Base-by-base conservation (phyloP, 2,888 invertebrate genomes). In the Mythimna lalbum region DNA sequence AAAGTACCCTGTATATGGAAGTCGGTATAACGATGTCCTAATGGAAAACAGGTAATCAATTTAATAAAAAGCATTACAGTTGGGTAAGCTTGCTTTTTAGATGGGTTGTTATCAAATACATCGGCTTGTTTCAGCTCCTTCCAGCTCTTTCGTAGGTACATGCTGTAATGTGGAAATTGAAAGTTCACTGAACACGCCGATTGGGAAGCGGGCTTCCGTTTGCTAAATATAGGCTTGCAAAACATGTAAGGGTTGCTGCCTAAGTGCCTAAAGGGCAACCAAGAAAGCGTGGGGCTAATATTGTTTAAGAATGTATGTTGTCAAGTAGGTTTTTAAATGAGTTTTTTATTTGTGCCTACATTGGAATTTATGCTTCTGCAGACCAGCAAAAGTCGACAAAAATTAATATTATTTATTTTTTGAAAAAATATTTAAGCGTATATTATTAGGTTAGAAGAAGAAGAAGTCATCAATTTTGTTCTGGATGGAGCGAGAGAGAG, bases 101-200 rank as follows among this genome's bases (percentile, higher is more conserved):
- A n/a, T n/a, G n/a, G n/a, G n/a, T n/a, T n/a, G n/a, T n/a, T n/a
- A n/a, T n/a, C n/a, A n/a, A n/a, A n/a, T n/a, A n/a, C n/a, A n/a
- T n/a, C 21, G 36, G 55, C 50, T 52, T 61, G 66, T 19, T 43
- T 1, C 43, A 43, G 43, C 43, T 43, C 43, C 43, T 63, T 56
- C 36, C n/a, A 50, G 61, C 60, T 50, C 49, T 67, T 53, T 63
- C 63, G 61, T n/a, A n/a, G n/a, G n/a, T 52, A 76, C 66, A 73
- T 69, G 76, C 19, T 73, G 74, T 87, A 90, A 90, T 86, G 85
- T 83, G 81, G 84, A 83, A 91, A 90, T 91, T 87, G 87, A 87
- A 91, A 89, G 84, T 84, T 86, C 88, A 90, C 64, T 88, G 89
- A 88, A 76, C 76, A 55, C 43, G 55, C 63, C 61, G 63, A 67